Evolutionary conservation across 2,797 vertebrate genomes (phyloP).

Genomic region (Lacerta agilis): DNA sequence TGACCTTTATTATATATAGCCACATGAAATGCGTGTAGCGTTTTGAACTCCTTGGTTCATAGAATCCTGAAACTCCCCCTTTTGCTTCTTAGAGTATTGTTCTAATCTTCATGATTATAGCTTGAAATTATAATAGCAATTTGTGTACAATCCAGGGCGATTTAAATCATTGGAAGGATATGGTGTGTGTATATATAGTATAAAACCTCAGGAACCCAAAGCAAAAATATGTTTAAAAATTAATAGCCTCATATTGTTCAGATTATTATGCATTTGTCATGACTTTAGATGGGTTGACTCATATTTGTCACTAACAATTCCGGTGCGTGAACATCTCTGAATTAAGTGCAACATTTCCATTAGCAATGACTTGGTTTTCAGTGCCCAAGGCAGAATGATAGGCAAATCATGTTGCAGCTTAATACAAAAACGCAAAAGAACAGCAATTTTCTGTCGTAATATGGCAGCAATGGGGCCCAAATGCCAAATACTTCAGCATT

Average conservation of each 20-base stretch:
- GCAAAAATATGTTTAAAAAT: neutral
- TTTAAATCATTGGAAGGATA: neutral
- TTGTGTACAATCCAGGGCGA: neutral
- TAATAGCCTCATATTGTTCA: neutral
- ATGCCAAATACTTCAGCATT: neutral
- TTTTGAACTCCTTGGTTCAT: neutral
- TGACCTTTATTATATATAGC: neutral
- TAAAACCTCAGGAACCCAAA: neutral
- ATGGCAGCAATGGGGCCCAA: neutral
- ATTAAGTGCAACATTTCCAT: neutral
- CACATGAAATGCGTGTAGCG: neutral
- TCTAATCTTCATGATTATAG: neutral
- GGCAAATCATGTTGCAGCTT: neutral
- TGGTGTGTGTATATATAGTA: too few species aligned
- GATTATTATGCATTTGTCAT: neutral
- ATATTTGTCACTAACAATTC: neutral
- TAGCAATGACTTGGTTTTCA: neutral
- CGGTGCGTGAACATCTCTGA: neutral
- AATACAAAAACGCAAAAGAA: conserved; percentile 2
- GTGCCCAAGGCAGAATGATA: neutral
- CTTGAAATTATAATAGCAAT: neutral
- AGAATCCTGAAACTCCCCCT: neutral
- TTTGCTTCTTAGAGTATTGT: neutral
- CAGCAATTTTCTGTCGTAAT: neutral
- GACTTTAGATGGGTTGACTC: neutral